phyloP scores from a whole-genome alignment of 2,888 invertebrate species.

The Halictus quadricinctus region DNA sequence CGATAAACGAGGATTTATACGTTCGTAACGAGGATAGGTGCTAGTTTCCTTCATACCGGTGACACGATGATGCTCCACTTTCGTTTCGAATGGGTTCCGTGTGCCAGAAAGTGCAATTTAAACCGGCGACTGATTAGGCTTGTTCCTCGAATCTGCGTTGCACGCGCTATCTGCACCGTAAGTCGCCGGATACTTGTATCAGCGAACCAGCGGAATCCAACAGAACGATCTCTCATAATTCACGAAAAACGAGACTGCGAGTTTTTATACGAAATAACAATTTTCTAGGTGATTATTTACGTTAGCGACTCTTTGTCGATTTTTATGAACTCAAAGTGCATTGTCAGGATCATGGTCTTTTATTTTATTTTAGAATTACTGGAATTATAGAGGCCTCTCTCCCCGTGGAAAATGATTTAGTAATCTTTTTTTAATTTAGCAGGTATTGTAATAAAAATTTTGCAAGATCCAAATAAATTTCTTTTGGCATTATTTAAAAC shows the following conservation, averaged over 20 bases:
- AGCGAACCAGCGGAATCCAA: not conserved
- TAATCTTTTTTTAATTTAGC: too few relatives aligned
- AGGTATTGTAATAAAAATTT: not conserved
- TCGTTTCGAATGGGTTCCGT: conserved; percentile 17
- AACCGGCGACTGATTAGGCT: conserved; percentile 23
- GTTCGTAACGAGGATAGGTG: conserved; percentile 32
- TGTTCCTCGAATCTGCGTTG: not conserved
- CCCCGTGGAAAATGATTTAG: not conserved
- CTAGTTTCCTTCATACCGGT: conserved; percentile 9
- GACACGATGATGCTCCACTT: conserved; percentile 36
- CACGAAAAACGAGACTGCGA: not conserved
- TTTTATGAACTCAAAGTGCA: not conserved
- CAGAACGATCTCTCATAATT: not conserved
- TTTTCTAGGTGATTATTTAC: not conserved
- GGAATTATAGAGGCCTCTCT: too few relatives aligned
- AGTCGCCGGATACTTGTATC: not conserved
- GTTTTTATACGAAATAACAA: not conserved
- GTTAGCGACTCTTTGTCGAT: not conserved
- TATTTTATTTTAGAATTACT: too few relatives aligned
- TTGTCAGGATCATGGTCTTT: too few relatives aligned
- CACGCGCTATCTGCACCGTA: not conserved
- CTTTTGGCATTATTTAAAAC: not conserved
- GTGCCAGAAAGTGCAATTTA: not conserved
- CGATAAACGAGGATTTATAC: conserved; percentile 47
- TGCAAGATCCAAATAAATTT: not conserved